Base-by-base conservation (phyloP, 2,797 vertebrate species). In the Xyrichtys novacula region DNA sequence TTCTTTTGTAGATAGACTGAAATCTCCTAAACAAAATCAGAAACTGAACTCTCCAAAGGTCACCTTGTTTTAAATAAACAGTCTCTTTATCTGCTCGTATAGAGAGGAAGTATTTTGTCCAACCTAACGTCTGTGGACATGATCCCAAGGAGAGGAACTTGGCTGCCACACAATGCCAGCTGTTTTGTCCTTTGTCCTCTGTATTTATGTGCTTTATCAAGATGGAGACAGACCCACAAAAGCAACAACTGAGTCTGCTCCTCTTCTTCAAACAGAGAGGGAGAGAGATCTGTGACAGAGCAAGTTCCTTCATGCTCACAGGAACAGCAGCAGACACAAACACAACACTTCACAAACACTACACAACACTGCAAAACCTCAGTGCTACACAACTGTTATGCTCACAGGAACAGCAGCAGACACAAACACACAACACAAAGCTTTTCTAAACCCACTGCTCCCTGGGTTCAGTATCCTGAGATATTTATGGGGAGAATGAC, bases 241-340 rank as follows among this genome's bases (percentile, higher is more conserved):
- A 81, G 66, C 49, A 58, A 75, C 65, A 73, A 58, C 48, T 57
- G 71, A 79, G 71, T 83, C 64, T 87, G 65, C 70, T 84, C 43
- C 44, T 81, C 66, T 43, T 10, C 31, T 31, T 10, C 31, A 31
- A 31, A 31, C 31, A 31, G 31, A 31, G 31, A 50, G 62, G 79
- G 52, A 49, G 72, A 68, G 38, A 71, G 58, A 48, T 83, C 85
- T 86, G 74, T 57, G 60, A 78, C 39, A 0, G 61, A 83, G 80
- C 85, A 88, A 69, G 88, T 89, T 91, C 77, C 71, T 90, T 89
- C 88, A 78, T 85, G 88, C 46, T 76, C 63, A 71, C 80, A 87
- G 86, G 84, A 86, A 87, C 73, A 66, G 53, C 62, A 38, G 77
- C 84, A 85, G 83, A 88, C 78, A 63, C 69, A 63, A 38, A 64